These are phyloP conservation scores for Salminus brasiliensis DNA, from an alignment of 2,113 vertebrate genomes.

Conservation along the genomic window DNA sequence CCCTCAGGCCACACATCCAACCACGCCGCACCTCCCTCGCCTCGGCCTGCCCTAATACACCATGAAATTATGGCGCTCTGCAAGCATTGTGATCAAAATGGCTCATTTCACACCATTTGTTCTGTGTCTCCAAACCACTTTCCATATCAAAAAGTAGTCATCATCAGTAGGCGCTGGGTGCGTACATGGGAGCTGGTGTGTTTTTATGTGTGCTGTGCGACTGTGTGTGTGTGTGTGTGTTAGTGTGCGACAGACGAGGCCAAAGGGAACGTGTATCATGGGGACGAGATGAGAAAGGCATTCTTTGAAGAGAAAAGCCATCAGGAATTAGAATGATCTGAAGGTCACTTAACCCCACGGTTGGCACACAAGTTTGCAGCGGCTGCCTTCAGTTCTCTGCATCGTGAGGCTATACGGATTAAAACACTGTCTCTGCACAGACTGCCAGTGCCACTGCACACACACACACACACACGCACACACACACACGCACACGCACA, in stretches of 20 bases:
- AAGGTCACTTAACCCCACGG: constrained; percentile 24
- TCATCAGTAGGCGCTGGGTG: constrained; percentile 28
- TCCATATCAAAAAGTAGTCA: constrained; percentile 46
- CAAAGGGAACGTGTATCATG: constrained; percentile 36
- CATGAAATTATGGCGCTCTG: constrained; percentile 52
- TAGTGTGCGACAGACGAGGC: constrained; percentile 27
- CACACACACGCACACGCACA: constrained; percentile 4
- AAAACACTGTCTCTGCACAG: constrained; percentile 58
- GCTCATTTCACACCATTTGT: constrained; percentile 53
- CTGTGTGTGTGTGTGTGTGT: constrained; percentile 6
- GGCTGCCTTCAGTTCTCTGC: not conserved
- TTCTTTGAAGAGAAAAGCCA: constrained; percentile 8
- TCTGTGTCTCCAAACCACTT: constrained; percentile 50
- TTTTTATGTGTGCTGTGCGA: not conserved
- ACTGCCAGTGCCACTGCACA: constrained; percentile 37
- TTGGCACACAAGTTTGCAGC: not conserved
- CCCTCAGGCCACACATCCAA: constrained; percentile 41
- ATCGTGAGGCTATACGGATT: not conserved
- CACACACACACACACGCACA: constrained; percentile 11
- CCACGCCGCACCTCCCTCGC: constrained; percentile 16
- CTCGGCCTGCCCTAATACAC: constrained; percentile 45
- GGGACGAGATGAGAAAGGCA: constrained; percentile 20
- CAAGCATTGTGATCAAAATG: constrained; percentile 44
- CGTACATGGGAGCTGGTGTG: constrained; percentile 8
- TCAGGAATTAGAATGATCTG: not conserved